Percentiles rank a stretch among this genome's conserved stretches.
phyloP scores from a whole-genome alignment of 1,140 invertebrate genomes.

The Lasioglossum baleicum region DNA sequence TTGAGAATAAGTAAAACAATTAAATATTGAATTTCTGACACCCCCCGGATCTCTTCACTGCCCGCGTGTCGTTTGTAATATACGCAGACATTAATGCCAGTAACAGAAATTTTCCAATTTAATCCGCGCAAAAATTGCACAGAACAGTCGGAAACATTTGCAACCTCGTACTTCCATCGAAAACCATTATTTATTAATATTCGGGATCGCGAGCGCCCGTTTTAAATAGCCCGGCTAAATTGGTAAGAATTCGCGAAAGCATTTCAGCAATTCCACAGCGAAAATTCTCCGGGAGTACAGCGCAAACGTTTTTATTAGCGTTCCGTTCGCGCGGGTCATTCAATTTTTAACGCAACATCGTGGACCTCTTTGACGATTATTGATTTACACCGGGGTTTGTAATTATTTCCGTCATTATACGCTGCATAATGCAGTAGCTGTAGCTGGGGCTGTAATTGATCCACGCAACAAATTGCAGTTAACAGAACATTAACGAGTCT shows the following conservation, averaged over 20 bases:
- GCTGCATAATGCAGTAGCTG: background rate
- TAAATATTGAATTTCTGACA: no score
- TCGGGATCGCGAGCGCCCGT: no score
- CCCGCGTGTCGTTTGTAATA: no score
- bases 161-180: no score
- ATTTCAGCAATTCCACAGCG: background rate
- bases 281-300: background rate
- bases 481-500: constrained; percentile 10
- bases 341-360: background rate
- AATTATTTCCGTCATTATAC: constrained; percentile 27
- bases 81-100: no score
- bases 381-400: constrained; percentile 25
- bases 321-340: background rate
- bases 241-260: background rate
- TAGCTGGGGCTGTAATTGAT: constrained; percentile 16
- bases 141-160: no score
- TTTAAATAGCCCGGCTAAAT: no score
- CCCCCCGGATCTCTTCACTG: no score
- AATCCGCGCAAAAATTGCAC: no score
- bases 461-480: background rate
- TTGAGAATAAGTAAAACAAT: no score
- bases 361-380: constrained; percentile 2
- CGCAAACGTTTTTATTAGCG: background rate
- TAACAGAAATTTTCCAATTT: no score
- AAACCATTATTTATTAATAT: no score